Conservation (phyloP, 2,888 invertebrate genomes). For the Temnothorax rugatulus region DNA sequence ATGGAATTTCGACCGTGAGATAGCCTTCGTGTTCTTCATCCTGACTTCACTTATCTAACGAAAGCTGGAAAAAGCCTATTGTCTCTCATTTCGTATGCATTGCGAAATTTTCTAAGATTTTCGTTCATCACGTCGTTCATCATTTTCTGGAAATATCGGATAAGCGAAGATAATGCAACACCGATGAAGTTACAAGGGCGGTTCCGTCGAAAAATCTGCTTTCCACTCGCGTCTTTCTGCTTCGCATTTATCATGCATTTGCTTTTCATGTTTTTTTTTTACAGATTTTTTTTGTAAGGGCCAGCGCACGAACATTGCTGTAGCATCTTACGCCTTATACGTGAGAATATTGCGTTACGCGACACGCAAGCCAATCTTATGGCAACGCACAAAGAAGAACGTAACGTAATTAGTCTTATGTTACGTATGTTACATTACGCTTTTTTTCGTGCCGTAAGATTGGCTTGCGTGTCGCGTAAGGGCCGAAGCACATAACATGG, state of each 20-base stretch:
- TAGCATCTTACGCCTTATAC: too few relatives aligned
- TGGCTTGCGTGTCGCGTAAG: too few relatives aligned
- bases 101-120: not conserved
- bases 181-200: not conserved
- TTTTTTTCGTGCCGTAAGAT: too few relatives aligned
- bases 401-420: too few relatives aligned
- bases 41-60: not conserved
- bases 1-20: slow-evolving; percentile 72
- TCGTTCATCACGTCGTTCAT: not conserved
- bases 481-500: too few relatives aligned
- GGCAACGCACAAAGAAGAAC: too few relatives aligned
- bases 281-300: slow-evolving; percentile 46
- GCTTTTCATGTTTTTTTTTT: slow-evolving; percentile 3
- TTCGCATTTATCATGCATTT: not conserved
- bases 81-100: slow-evolving; percentile 7
- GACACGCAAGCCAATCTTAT: too few relatives aligned
- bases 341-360: too few relatives aligned
- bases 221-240: not conserved
- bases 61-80: not conserved
- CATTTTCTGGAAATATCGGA: not conserved
- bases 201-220: not conserved
- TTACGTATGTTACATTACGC: too few relatives aligned
- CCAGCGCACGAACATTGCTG: too few relatives aligned
- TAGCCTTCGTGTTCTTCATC: slow-evolving; percentile 54
- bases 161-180: not conserved